These are phyloP conservation scores for Petrolisthes cinctipes DNA, from an alignment of 2,888 invertebrate species.

Conservation along the genomic window DNA sequence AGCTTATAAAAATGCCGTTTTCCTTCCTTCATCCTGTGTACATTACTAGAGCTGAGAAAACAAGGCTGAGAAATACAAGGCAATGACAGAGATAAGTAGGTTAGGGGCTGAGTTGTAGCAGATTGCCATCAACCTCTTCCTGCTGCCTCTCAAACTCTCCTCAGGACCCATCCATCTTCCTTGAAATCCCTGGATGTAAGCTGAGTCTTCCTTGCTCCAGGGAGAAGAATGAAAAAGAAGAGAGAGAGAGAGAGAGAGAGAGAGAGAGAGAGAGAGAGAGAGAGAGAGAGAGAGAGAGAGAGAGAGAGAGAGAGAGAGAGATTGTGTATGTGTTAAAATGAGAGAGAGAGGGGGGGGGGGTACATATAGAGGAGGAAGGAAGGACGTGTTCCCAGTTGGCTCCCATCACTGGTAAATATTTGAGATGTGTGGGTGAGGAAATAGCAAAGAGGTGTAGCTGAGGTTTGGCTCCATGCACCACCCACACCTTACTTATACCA, in stretches of 20 bases:
- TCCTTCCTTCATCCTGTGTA: too few relatives aligned
- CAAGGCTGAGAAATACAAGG: too few relatives aligned
- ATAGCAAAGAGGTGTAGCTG: background rate
- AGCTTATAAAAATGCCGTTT: too few relatives aligned
- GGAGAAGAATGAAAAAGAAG: background rate
- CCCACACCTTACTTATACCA: too few relatives aligned
- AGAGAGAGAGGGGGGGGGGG: slow-evolving; percentile 20
- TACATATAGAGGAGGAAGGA: background rate
- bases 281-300: slow-evolving; percentile 5
- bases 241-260: slow-evolving; percentile 2
- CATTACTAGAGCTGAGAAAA: too few relatives aligned
- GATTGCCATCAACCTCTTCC: too few relatives aligned
- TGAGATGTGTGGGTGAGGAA: background rate
- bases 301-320: slow-evolving; percentile 14
- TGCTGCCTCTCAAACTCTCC: too few relatives aligned
- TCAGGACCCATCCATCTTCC: too few relatives aligned
- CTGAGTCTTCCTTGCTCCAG: background rate
- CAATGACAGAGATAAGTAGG: too few relatives aligned
- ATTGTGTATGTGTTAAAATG: background rate
- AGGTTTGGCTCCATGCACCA: background rate
- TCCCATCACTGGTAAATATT: background rate
- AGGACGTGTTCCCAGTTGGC: background rate
- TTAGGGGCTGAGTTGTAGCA: too few relatives aligned
- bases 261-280: slow-evolving; percentile 23
- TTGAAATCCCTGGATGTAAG: too few relatives aligned